Percentiles rank a stretch among this genome's conserved stretches.
These are phyloP conservation scores for Argyrosomus regius DNA, from an alignment of 2,797 vertebrate genomes.

Conservation along the genomic window DNA sequence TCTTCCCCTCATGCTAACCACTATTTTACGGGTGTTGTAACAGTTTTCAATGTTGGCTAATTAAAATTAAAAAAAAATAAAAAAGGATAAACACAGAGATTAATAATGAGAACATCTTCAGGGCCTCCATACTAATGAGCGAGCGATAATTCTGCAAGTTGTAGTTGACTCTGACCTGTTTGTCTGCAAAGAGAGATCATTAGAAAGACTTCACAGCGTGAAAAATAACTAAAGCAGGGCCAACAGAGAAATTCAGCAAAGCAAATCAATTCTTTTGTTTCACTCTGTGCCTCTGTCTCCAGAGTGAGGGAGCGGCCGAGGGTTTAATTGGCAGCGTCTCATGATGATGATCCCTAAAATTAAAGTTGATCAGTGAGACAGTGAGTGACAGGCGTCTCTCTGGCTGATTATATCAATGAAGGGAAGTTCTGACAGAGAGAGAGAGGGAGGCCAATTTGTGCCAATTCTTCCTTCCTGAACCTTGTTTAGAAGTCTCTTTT, in stretches of 20 bases:
- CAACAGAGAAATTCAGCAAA: slow-evolving; percentile 9
- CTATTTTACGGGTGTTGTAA: slow-evolving; percentile 6
- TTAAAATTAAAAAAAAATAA: slow-evolving; percentile 1
- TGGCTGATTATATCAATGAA: slow-evolving; percentile 29
- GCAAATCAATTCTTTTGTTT: background rate
- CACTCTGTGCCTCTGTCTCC: background rate
- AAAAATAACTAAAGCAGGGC: background rate
- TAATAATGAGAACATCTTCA: slow-evolving; percentile 17
- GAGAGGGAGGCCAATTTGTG: background rate
- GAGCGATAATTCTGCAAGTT: slow-evolving; percentile 22
- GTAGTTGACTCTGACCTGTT: slow-evolving; percentile 29
- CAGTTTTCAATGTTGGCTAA: background rate
- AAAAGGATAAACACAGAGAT: slow-evolving; percentile 8
- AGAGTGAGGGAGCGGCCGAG: background rate
- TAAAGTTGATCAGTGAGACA: slow-evolving; percentile 37
- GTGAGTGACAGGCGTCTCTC: slow-evolving; percentile 40
- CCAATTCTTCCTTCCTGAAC: background rate
- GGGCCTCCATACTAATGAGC: slow-evolving; percentile 23
- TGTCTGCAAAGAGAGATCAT: slow-evolving; percentile 20
- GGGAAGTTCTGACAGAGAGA: background rate
- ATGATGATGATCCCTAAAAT: slow-evolving; percentile 23
- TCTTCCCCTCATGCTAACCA: background rate
- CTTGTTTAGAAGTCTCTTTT: background rate
- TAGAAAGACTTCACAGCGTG: slow-evolving; percentile 15
- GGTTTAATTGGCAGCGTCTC: slow-evolving; percentile 14